phyloP scores from a whole-genome alignment of 2,113 vertebrate species.

The Jacana jacana region DNA sequence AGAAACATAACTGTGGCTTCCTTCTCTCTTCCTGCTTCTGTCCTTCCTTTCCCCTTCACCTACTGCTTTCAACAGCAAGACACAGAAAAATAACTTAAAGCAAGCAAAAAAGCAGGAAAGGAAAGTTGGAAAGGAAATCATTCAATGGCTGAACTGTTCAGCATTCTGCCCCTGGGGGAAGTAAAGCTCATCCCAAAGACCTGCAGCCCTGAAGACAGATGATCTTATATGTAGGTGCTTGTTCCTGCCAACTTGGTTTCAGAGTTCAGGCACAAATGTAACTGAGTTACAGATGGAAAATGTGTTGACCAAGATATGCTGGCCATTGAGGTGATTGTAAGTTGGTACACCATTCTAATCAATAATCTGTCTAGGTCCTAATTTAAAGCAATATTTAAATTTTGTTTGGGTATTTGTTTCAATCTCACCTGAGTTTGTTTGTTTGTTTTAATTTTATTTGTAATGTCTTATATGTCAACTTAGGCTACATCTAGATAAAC shows the following conservation, averaged over 20 bases:
- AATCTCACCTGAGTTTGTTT: not conserved
- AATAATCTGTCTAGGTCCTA: not conserved
- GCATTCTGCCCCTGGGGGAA: not conserved
- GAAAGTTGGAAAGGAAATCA: not conserved
- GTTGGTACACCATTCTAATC: not conserved
- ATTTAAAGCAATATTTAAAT: not conserved
- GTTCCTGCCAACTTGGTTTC: not conserved
- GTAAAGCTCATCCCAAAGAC: not conserved
- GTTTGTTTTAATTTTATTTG: not conserved
- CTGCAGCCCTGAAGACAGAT: not conserved
- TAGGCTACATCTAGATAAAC: not conserved
- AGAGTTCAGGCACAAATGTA: not conserved
- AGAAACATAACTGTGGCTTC: not conserved
- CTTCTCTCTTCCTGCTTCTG: not conserved
- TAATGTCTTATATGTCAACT: not conserved
- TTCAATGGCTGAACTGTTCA: not conserved
- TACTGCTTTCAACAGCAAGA: not conserved
- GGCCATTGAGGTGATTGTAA: not conserved
- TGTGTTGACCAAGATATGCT: not conserved
- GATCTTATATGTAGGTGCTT: not conserved
- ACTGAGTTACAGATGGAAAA: accelerated
- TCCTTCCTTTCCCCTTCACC: not conserved
- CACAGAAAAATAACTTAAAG: not conserved
- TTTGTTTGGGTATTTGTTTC: not conserved
- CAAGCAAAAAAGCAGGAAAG: not conserved